A percentile compares a stretch with the other conserved stretches of the same genome.
Conservation (phyloP, 2,113 vertebrate genomes). For the Bagarius yarrelli region DNA sequence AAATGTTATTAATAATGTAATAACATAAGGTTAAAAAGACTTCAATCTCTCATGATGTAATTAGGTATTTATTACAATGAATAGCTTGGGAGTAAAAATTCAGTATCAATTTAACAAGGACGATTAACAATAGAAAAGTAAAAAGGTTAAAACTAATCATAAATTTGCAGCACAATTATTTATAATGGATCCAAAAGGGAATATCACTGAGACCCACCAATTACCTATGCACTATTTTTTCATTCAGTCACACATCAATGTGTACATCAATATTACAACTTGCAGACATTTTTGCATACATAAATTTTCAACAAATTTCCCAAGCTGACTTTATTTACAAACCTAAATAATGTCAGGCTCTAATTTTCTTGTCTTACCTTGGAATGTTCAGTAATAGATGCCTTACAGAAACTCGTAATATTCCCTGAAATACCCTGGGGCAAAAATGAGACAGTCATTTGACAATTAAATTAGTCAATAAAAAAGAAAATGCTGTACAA, state of each 20-base stretch:
- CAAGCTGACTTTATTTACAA: background rate
- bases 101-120: background rate
- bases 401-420: slow-evolving; percentile 40
- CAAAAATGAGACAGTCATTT: background rate
- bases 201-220: background rate
- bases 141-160: background rate
- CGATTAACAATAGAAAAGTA: background rate
- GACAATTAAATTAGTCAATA: background rate
- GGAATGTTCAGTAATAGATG: background rate
- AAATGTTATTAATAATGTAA: too few species aligned
- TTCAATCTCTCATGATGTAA: too few species aligned
- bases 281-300: background rate
- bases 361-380: slow-evolving; percentile 50
- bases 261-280: background rate
- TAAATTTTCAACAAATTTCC: background rate
- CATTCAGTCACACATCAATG: background rate
- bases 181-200: background rate
- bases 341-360: background rate
- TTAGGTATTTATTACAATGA: too few species aligned
- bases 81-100: too few species aligned
- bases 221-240: background rate
- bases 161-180: background rate
- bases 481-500: background rate
- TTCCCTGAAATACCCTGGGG: slow-evolving; percentile 55
- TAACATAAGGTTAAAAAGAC: too few species aligned